These are phyloP conservation scores for Penaeus indicus DNA, from an alignment of 1,140 invertebrate species.

Conservation along the genomic window DNA sequence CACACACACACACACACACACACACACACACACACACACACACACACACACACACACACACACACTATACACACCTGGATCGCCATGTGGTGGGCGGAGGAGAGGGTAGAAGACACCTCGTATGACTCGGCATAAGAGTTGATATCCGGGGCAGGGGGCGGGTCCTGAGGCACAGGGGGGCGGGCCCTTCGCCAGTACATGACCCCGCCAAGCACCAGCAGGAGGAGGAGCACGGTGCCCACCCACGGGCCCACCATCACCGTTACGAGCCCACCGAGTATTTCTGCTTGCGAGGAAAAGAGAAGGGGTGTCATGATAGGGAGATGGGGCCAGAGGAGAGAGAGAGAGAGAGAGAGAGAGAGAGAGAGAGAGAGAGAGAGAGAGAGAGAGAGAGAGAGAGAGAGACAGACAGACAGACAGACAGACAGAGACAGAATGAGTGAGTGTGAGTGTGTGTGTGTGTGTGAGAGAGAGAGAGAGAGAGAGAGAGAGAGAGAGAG, in stretches of 20 bases:
- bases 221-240: constrained; percentile 51
- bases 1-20: no score
- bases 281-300: constrained; percentile 29
- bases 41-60: no score
- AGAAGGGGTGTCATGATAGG: no score
- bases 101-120: constrained; percentile 64
- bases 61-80: constrained; percentile 54
- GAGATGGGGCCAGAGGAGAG: no score
- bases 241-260: constrained; percentile 62
- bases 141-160: constrained; percentile 43
- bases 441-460: no score
- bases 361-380: neutral
- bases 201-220: constrained; percentile 40
- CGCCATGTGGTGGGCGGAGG: constrained; percentile 65
- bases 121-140: constrained; percentile 66
- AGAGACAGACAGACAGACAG: no score
- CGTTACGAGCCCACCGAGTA: constrained; percentile 44
- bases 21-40: neutral
- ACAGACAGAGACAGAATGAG: no score
- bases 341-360: neutral
- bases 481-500: no score
- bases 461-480: no score
- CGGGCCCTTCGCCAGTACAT: constrained; percentile 40
- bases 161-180: neutral
- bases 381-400: neutral